phyloP scores from a whole-genome alignment of 35 echinoderm and acorn worm genomes.

The Antedon bifida region DNA sequence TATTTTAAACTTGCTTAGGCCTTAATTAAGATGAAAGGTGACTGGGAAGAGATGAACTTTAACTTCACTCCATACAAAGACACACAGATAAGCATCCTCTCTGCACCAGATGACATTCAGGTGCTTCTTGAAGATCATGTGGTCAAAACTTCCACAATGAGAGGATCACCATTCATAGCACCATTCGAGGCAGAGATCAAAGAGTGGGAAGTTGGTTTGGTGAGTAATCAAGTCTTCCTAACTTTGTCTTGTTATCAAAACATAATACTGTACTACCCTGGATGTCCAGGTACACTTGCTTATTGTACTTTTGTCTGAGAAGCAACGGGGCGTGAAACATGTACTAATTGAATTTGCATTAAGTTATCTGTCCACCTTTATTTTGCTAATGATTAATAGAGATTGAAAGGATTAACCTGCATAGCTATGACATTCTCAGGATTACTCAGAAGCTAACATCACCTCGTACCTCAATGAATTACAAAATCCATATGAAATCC shows the following conservation, averaged over 20 bases:
- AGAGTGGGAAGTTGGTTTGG: slow-evolving; percentile 85
- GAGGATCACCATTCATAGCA: slow-evolving; percentile 84
- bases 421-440: too few relatives aligned
- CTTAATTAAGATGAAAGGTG: slow-evolving; percentile 76
- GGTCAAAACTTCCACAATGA: slow-evolving; percentile 97
- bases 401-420: too few relatives aligned
- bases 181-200: slow-evolving; percentile 88
- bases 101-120: slow-evolving; percentile 87
- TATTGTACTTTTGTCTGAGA: too few relatives aligned
- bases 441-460: too few relatives aligned
- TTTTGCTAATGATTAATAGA: too few relatives aligned
- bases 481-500: too few relatives aligned
- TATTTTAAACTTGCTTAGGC: slow-evolving; percentile 25
- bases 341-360: too few relatives aligned
- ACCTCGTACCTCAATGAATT: too few relatives aligned
- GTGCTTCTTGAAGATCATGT: slow-evolving; percentile 92
- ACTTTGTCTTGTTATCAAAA: background rate
- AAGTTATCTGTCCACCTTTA: too few relatives aligned
- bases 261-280: slow-evolving; percentile 3
- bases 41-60: slow-evolving; percentile 80
- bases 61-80: slow-evolving; percentile 95
- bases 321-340: too few relatives aligned
- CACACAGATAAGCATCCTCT: slow-evolving; percentile 64
- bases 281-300: too few relatives aligned
- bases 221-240: slow-evolving; percentile 13